Conservation (phyloP, 2,888 invertebrate genomes). For the Cancer borealis region DNA sequence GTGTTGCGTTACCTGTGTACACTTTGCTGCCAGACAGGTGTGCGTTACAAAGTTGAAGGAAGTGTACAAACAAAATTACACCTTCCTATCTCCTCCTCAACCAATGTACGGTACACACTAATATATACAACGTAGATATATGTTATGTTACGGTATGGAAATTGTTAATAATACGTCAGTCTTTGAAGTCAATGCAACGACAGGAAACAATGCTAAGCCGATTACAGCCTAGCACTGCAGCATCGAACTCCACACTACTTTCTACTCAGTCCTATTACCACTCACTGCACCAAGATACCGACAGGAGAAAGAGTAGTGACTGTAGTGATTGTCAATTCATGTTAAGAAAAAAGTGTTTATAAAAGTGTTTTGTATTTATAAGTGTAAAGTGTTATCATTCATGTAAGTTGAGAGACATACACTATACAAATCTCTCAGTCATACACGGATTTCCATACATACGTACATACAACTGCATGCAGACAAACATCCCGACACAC, state of each 20-base stretch:
- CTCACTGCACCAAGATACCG: neutral
- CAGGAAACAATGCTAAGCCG: slow-evolving; percentile 11
- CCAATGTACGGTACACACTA: too few species aligned
- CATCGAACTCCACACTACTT: neutral
- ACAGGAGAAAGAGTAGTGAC: neutral
- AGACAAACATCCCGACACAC: too few species aligned
- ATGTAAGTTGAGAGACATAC: too few species aligned
- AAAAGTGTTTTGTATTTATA: neutral
- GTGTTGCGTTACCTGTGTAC: too few species aligned
- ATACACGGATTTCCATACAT: neutral
- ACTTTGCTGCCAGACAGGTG: too few species aligned
- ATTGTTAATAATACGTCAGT: neutral
- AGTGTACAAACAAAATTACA: neutral
- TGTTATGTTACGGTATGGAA: neutral
- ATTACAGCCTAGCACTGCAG: neutral
- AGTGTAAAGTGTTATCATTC: too few species aligned
- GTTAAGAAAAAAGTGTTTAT: neutral
- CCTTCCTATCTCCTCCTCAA: neutral
- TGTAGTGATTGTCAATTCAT: neutral
- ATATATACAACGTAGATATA: neutral
- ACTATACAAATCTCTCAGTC: too few species aligned
- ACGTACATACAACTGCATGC: neutral
- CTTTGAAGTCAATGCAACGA: neutral
- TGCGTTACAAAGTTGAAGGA: too few species aligned
- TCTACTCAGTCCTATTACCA: neutral